A percentile compares a stretch with the other conserved stretches of the same genome.
Conservation (phyloP, 2,113 vertebrate genomes). For the Vulpes ferrilata region DNA sequence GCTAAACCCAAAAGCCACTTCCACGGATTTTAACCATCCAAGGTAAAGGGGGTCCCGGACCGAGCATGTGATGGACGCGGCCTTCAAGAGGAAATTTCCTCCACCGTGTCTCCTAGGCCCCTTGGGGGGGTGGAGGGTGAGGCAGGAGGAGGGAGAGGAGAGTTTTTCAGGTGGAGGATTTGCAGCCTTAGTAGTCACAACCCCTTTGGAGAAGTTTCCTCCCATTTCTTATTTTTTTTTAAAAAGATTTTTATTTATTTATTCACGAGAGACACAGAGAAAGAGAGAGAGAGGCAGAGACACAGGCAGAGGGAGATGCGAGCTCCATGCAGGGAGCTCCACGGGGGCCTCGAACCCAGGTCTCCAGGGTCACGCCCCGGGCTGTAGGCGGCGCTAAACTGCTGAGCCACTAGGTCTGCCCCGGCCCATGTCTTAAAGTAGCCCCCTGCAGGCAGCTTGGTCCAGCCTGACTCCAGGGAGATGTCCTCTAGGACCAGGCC, state of each 20-base stretch:
- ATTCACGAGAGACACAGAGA: too few species aligned
- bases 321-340: too few species aligned
- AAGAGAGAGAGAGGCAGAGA: too few species aligned
- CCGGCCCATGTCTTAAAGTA: neutral
- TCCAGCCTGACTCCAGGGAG: neutral
- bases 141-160: neutral
- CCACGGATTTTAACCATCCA: constrained; percentile 19
- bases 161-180: neutral
- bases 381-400: too few species aligned
- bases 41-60: neutral
- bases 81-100: constrained; percentile 34
- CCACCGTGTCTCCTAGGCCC: neutral
- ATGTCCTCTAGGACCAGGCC: neutral
- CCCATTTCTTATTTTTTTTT: neutral
- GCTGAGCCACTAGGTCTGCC: too few species aligned
- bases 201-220: neutral
- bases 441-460: neutral
- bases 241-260: too few species aligned
- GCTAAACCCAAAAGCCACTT: neutral
- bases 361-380: too few species aligned
- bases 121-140: neutral
- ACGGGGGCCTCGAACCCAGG: too few species aligned
- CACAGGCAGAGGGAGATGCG: too few species aligned
- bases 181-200: neutral
- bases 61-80: neutral